Evolutionary conservation across 2,888 invertebrate genomes (phyloP).

Genomic region (Alviniconcha strummeri): DNA sequence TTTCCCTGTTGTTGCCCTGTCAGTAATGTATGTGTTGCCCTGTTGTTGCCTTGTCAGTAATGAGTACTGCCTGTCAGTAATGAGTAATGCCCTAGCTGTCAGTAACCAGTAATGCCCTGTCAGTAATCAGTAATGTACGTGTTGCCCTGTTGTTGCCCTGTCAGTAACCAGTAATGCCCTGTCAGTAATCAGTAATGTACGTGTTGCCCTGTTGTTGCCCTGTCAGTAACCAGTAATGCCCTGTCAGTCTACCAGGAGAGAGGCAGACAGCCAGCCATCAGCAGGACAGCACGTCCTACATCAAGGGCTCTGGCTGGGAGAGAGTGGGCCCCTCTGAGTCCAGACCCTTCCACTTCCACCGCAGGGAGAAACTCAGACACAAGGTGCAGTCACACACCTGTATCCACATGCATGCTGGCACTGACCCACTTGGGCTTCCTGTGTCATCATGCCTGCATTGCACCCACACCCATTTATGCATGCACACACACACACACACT

Average conservation of each 20-base stretch:
- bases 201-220: not conserved
- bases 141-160: not conserved
- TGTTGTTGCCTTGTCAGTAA: not conserved
- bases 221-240: not conserved
- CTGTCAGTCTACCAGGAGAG: conserved; percentile 36
- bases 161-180: no score
- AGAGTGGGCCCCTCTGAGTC: conserved; percentile 84
- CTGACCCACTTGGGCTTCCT: not conserved
- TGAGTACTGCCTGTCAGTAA: no score
- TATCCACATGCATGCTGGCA: not conserved
- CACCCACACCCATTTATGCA: not conserved
- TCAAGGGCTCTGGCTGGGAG: conserved; percentile 79
- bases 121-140: not conserved
- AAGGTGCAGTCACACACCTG: conserved; percentile 56
- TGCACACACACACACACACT: not conserved
- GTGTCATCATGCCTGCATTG: not conserved
- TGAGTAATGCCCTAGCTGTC: no score
- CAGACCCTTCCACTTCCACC: conserved; percentile 90
- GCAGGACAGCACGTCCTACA: conserved; percentile 50
- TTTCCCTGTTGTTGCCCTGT: no score
- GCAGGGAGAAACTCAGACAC: conserved; percentile 77
- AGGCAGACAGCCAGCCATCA: conserved; percentile 34
- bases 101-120: no score
- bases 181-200: conserved; percentile 14
- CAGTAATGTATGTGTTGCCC: no score